Evolutionary conservation across 2,113 vertebrate species (phyloP), one percentile per base, ranked within the genome.

Genomic region (Pteruthius melanotis): DNA sequence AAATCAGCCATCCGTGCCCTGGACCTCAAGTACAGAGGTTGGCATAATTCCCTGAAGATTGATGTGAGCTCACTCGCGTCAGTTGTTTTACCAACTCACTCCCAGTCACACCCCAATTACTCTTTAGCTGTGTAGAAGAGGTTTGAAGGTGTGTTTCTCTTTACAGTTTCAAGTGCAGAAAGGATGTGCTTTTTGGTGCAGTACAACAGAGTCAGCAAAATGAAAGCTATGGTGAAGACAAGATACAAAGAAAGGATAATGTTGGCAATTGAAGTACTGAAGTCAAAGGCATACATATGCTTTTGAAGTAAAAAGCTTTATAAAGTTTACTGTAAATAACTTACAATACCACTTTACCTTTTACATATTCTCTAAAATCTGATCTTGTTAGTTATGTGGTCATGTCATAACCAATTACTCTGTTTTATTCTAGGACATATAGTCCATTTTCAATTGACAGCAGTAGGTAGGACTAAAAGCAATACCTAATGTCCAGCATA

Each of bases 41-140:
- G 83, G 95, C 83, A 54, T 47, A 79, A 84, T 76, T 84, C 81
- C 60, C 94, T 96, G 83, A 65, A 91, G 80, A 71, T 24, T 52
- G 83, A 88, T 60, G 68, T 23, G 42, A 91, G 44, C 50, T 84
- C 50, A 74, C 33, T 89, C 63, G 90, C 10, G 20, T 94, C 90
- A 95, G 71, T 54, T 11, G 0, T 65, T 76, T n/a, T 9, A 83
- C 88, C 90, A 94, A 44, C 56, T 82, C 76, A 12, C 33, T 63
- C 60, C n/a, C 47, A 11, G 68, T 78, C 77, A 78, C 6, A 49
- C 49, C 79, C 37, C 72, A 66, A 6, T 61, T 77, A 19, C 56
- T 63, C 78, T 65, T 54, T 10, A 63, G 80, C 56, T 89, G 16
- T 28, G 31, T 9, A 79, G 33, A 66, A 81, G 44, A 72, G 52